Conservation (phyloP, 2,113 vertebrate species). For the Fregetta grallaria region DNA sequence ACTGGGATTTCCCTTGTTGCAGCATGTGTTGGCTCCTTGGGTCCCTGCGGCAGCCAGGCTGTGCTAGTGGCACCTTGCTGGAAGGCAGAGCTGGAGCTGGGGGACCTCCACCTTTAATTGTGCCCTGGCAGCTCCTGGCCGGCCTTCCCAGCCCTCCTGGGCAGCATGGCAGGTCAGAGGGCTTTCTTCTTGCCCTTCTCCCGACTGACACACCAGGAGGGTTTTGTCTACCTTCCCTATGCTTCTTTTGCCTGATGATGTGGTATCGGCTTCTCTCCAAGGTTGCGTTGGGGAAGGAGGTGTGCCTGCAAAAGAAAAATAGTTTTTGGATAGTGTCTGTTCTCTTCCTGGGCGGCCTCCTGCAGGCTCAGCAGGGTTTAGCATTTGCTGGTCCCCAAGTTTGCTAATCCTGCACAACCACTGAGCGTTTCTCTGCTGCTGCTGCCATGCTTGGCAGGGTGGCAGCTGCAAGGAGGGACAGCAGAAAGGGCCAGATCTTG, state of each 20-base stretch:
- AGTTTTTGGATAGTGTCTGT: not conserved
- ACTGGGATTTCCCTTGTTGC: not conserved
- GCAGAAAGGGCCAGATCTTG: not conserved
- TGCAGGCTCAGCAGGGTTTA: not conserved
- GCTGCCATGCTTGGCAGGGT: not conserved
- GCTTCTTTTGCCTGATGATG: not conserved
- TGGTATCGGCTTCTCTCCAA: not conserved
- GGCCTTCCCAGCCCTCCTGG: not conserved
- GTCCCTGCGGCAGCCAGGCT: not conserved
- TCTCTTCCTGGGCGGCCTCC: not conserved
- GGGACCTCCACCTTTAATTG: not conserved
- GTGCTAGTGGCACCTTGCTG: not conserved
- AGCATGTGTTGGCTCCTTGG: not conserved
- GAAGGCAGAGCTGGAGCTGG: not conserved
- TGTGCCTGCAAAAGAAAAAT: not conserved
- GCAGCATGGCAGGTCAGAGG: not conserved
- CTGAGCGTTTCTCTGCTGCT: not conserved
- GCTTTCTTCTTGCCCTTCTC: not conserved
- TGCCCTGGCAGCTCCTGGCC: not conserved
- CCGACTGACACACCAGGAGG: fast-evolving
- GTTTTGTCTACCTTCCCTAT: not conserved
- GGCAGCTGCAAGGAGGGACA: not conserved
- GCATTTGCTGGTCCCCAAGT: not conserved
- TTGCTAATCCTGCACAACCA: not conserved
- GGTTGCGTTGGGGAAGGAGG: not conserved